Conservation (phyloP, 2,888 invertebrate genomes). For the Tiliacea citrago region DNA sequence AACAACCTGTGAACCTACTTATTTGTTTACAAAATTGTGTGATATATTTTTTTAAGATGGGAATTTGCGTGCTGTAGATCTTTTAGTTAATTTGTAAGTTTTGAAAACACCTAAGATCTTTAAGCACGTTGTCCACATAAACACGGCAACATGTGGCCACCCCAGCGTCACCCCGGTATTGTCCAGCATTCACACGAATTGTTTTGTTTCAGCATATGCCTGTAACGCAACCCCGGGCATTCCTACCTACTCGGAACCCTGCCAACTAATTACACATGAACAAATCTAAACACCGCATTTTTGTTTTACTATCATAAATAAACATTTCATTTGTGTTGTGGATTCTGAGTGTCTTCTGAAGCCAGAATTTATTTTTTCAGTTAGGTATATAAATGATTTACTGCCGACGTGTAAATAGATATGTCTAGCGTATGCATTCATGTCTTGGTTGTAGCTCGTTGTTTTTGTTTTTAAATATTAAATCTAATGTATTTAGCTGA, state of each 20-base stretch:
- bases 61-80: background rate
- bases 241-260: conserved; percentile 87
- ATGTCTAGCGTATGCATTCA: conserved; percentile 42
- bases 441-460: conserved; percentile 34
- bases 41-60: background rate
- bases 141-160: conserved; percentile 67
- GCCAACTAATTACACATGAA: conserved; percentile 84
- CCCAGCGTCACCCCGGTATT: conserved; percentile 78
- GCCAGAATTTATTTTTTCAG: conserved; percentile 45
- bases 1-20: background rate
- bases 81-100: background rate
- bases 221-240: conserved; percentile 77
- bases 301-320: conserved; percentile 69
- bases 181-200: conserved; percentile 87
- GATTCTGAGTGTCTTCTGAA: conserved; percentile 52
- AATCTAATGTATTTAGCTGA: conserved; percentile 23
- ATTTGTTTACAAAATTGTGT: background rate
- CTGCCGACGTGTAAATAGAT: conserved; percentile 50
- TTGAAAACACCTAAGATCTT: background rate
- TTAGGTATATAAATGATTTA: conserved; percentile 39
- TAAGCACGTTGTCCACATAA: conserved; percentile 56
- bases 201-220: conserved; percentile 86
- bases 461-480: conserved; percentile 17
- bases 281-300: conserved; percentile 70
- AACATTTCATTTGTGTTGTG: conserved; percentile 54